phyloP scores from a whole-genome alignment of 2,888 invertebrate species.

The Teleiodes luculella region DNA sequence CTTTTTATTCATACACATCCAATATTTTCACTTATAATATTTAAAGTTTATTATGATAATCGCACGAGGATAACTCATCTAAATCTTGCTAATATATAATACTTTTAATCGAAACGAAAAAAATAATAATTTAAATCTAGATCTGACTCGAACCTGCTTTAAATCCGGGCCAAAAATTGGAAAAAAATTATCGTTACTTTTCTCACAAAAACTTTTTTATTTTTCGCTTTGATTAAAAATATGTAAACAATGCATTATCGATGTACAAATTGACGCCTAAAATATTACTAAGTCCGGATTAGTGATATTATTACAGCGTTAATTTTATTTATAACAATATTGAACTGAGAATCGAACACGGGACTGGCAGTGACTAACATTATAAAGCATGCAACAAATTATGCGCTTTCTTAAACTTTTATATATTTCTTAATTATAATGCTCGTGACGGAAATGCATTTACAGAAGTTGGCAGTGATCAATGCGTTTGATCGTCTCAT shows the following conservation, averaged over 20 bases:
- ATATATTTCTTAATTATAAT: neutral
- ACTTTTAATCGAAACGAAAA: no score
- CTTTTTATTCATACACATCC: slow-evolving; percentile 13
- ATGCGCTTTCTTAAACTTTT: slow-evolving; percentile 1
- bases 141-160: no score
- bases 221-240: no score
- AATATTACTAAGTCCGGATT: neutral
- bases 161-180: no score
- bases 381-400: neutral
- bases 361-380: slow-evolving; percentile 4
- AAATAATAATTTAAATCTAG: no score
- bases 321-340: neutral
- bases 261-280: neutral
- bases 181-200: no score
- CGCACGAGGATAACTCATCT: no score
- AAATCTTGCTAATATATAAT: no score
- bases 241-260: no score
- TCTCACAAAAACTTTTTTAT: no score
- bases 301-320: neutral
- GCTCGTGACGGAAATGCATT: neutral
- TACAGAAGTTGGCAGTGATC: slow-evolving; percentile 2
- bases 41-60: neutral
- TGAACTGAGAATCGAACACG: neutral
- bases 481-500: slow-evolving; percentile 3
- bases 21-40: neutral